Percentiles rank a stretch among this genome's conserved stretches.
These are phyloP conservation scores for Chrysocyon brachyurus DNA, from an alignment of 2,797 vertebrate species.

Conservation along the genomic window DNA sequence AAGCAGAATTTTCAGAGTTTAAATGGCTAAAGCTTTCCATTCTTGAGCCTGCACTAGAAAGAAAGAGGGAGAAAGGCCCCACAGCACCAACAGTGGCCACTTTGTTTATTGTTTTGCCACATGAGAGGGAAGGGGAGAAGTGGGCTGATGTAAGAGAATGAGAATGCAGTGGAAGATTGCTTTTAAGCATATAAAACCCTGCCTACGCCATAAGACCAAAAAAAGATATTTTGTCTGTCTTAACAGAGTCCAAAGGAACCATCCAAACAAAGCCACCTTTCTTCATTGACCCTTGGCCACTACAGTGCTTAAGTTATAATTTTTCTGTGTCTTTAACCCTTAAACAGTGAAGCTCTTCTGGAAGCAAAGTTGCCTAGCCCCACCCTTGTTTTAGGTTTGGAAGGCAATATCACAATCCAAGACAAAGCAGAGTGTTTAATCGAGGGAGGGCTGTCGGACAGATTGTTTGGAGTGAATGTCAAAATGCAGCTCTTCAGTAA, in stretches of 20 bases:
- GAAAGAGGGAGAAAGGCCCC: neutral
- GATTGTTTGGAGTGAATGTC: constrained; percentile 61
- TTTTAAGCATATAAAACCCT: constrained; percentile 87
- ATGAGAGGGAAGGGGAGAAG: constrained; percentile 81
- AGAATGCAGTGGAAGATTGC: constrained; percentile 88
- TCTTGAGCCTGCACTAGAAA: constrained; percentile 7
- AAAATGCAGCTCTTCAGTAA: constrained; percentile 68
- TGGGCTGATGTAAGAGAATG: constrained; percentile 88
- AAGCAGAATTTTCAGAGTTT: neutral
- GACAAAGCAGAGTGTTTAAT: constrained; percentile 28
- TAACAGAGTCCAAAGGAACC: constrained; percentile 87
- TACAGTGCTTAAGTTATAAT: constrained; percentile 60
- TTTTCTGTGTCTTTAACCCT: constrained; percentile 76
- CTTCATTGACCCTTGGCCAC: constrained; percentile 76
- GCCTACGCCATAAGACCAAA: constrained; percentile 86
- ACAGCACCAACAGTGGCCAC: constrained; percentile 85
- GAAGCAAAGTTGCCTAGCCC: constrained; percentile 9
- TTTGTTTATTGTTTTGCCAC: constrained; percentile 90
- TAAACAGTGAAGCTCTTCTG: constrained; percentile 56
- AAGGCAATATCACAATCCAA: constrained; percentile 52
- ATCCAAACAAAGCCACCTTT: constrained; percentile 88
- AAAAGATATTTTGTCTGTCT: constrained; percentile 88
- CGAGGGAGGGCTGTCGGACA: neutral
- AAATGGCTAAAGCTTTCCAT: constrained; percentile 19
- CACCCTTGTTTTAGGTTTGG: constrained; percentile 16